Evolutionary conservation across 1,140 invertebrate species (phyloP), one percentile per base, ranked within the genome.

Genomic region (Macrosteles quadrilineatus): DNA sequence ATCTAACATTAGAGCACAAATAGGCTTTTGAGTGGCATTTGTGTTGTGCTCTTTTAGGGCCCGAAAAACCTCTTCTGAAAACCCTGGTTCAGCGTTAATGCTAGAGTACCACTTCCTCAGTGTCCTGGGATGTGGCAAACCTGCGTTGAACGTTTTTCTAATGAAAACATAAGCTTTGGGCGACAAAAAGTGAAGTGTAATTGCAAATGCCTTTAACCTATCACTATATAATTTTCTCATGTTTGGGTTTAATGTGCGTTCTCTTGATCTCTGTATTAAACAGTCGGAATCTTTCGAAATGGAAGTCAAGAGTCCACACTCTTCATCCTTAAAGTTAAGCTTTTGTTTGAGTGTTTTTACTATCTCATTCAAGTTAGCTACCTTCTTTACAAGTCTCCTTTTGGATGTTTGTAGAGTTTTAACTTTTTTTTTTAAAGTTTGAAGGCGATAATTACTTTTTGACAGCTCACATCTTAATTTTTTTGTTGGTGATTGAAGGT

Each of bases 161-260:
- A 80, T 76, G 79, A 79, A 81, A 72, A 76, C 70, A 71, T 80
- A 81, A 43, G 76, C 77, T 74, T 75, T 76, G 27, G 77, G 72
- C n/a, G 76, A 78, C 71, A 80, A 80, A 77, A 78, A 81, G 68
- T 81, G 67, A 40, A 82, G 69, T 27, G 81, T 81, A 11, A 81
- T 65, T 63, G 78, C 77, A 76, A 80, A 81, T 70, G 45, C 19
- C 32, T 67, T 67, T 11, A 43, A 29, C 30, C 65, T 67, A 14
- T 67, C 65, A 45, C 47, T 53, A 59, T 59, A 73, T 25, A 53
- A n/a, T 30, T 50, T 67, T 50, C 21, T 73, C 62, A 68, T 40
- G 19, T 64, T 57, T 27, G 65, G 23, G 36, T 66, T 71, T 50
- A 12, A 50, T 45, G 23, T 50, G 47, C 47, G 17, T 25, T 23